Conservation (phyloP, 2,888 invertebrate species). For the Hemicrepidius hirtus region DNA sequence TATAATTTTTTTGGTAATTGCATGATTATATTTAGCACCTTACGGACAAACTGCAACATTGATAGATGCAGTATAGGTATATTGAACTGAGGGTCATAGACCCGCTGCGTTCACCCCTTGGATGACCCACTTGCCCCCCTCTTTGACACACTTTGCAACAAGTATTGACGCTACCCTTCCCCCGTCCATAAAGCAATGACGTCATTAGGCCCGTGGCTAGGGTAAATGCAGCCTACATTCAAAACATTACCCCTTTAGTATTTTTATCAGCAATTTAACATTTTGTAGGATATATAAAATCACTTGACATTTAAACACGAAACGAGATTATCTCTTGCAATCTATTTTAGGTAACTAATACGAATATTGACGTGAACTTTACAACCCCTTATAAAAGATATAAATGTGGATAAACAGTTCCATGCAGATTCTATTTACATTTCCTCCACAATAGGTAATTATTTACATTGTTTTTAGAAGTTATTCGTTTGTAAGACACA, state of each 20-base stretch:
- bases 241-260: slow-evolving; percentile 42
- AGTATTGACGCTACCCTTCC: slow-evolving; percentile 71
- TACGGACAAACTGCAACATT: slow-evolving; percentile 48
- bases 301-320: slow-evolving; percentile 9
- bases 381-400: no score
- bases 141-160: slow-evolving; percentile 73
- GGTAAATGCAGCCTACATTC: slow-evolving; percentile 73
- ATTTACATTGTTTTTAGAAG: no score
- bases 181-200: slow-evolving; percentile 66
- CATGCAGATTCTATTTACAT: no score
- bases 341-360: no score
- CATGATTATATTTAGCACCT: slow-evolving; percentile 1
- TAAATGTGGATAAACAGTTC: no score
- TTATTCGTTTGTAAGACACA: no score
- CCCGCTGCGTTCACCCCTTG: slow-evolving; percentile 66
- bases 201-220: slow-evolving; percentile 67
- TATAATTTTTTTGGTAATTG: background rate
- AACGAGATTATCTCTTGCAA: background rate
- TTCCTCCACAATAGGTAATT: no score
- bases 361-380: no score
- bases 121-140: slow-evolving; percentile 69
- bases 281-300: slow-evolving; percentile 8
- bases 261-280: slow-evolving; percentile 32
- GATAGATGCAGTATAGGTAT: slow-evolving; percentile 58
- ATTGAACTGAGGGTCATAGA: slow-evolving; percentile 66